Percentiles rank a stretch among this genome's conserved stretches.
Evolutionary conservation across 2,113 vertebrate species (phyloP).

Genomic region (Protobothrops flavoviridis): DNA sequence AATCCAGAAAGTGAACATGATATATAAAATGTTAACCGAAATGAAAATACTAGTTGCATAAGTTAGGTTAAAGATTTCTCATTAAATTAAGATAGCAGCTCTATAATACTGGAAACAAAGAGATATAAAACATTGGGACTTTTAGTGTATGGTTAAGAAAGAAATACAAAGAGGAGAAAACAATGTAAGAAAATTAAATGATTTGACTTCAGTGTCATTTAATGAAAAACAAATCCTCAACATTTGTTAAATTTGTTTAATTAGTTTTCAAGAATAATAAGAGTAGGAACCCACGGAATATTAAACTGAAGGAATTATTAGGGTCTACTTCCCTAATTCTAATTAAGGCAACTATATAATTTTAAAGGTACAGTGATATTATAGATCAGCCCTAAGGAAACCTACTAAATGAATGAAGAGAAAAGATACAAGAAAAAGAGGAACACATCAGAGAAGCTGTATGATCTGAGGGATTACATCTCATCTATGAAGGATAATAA

Average conservation of each 20-base stretch:
- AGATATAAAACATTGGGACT: neutral
- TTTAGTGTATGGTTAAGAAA: neutral
- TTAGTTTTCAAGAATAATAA: neutral
- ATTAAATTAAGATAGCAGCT: neutral
- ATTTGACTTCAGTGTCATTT: neutral
- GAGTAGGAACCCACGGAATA: neutral
- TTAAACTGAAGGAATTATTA: conserved; percentile 18
- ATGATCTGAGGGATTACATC: neutral
- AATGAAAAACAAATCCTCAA: neutral
- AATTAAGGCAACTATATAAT: neutral
- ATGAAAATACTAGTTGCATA: conserved; percentile 1
- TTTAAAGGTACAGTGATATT: neutral
- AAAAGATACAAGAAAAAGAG: neutral
- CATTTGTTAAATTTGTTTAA: neutral
- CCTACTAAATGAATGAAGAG: neutral
- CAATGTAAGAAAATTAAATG: neutral
- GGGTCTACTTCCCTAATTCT: neutral
- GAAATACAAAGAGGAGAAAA: neutral
- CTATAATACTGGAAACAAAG: neutral
- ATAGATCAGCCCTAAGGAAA: neutral
- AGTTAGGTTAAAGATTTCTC: neutral
- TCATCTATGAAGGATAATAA: neutral
- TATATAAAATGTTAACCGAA: neutral
- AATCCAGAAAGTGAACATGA: neutral
- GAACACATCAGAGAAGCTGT: neutral